These are phyloP conservation scores for Anoura caudifer DNA, from an alignment of 2,113 vertebrate species.

Conservation along the genomic window DNA sequence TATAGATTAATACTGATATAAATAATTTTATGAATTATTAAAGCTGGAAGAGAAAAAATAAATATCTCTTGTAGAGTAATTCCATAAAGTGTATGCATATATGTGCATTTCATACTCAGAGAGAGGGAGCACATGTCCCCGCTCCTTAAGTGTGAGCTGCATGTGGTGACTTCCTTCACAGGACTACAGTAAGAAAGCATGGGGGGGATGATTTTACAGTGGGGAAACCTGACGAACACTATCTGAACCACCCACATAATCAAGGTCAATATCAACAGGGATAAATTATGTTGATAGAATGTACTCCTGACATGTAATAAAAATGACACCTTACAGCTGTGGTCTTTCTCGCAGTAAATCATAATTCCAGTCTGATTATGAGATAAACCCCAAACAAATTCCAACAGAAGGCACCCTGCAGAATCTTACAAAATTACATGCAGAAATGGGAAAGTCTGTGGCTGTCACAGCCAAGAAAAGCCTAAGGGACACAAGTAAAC, in stretches of 20 bases:
- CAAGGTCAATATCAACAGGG: not conserved
- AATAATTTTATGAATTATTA: not conserved
- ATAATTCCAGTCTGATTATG: not conserved
- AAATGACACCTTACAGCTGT: not conserved
- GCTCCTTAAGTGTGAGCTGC: not conserved
- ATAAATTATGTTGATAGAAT: not conserved
- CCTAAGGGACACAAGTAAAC: not conserved
- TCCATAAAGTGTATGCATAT: not conserved
- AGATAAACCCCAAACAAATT: not conserved
- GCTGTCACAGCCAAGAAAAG: not conserved
- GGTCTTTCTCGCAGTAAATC: not conserved
- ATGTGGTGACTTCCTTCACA: not conserved
- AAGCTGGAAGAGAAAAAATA: not conserved
- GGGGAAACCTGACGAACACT: not conserved
- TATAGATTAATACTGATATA: not conserved
- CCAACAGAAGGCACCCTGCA: not conserved
- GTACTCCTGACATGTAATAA: not conserved
- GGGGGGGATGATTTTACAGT: not conserved
- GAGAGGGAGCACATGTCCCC: not conserved
- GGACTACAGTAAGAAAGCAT: not conserved
- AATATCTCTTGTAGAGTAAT: not conserved
- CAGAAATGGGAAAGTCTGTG: not conserved
- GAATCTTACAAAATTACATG: not conserved
- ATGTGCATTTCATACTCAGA: not conserved
- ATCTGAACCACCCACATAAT: not conserved